Evolutionary conservation across 2,797 vertebrate genomes (phyloP).

Genomic region (Tarsius wallacei): DNA sequence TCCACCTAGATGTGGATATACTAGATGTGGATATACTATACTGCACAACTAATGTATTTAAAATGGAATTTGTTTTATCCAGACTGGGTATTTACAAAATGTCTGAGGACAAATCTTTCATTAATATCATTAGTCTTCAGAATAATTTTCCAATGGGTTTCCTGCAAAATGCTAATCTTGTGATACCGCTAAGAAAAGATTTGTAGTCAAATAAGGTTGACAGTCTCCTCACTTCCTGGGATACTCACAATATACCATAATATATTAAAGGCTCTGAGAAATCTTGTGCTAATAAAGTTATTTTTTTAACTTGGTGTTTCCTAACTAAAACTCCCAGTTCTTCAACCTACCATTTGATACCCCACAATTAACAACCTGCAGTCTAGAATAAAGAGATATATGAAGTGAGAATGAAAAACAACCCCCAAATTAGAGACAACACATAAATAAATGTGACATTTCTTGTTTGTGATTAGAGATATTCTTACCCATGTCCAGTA

Average conservation of each 20-base stretch:
- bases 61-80: constrained; percentile 9
- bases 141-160: constrained; percentile 49
- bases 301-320: background rate
- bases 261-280: background rate
- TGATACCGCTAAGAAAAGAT: background rate
- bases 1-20: background rate
- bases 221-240: background rate
- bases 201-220: background rate
- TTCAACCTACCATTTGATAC: background rate
- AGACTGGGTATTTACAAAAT: background rate
- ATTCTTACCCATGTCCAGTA: constrained; percentile 98
- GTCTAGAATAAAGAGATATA: background rate
- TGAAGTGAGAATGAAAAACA: background rate
- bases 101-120: constrained; percentile 3
- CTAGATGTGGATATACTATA: background rate
- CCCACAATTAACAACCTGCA: background rate
- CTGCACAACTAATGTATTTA: background rate
- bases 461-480: background rate
- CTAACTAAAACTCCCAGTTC: background rate
- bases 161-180: background rate
- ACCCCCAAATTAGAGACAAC: background rate
- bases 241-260: background rate
- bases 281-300: background rate
- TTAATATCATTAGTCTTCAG: background rate
- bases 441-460: background rate